Evolutionary conservation across 2,797 vertebrate genomes (phyloP), one percentile per base, ranked within the genome.

Genomic region (Heteromormyrus szaboi): DNA sequence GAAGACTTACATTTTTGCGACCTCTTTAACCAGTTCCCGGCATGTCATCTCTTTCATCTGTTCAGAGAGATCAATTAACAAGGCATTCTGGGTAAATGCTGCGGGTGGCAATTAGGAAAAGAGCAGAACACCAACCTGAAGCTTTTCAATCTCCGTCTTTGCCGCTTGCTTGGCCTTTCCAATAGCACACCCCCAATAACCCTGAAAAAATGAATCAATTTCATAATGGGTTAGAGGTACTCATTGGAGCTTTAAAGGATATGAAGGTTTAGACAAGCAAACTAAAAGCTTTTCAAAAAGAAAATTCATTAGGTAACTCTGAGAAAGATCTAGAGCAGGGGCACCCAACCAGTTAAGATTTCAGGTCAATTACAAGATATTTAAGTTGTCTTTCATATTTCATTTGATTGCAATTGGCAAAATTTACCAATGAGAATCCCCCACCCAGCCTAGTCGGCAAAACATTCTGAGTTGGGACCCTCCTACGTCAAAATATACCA

Each of bases 41-140:
- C 98, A 99, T 1, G 98, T 99, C 98, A 99, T 97, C 1, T 98
- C 98, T 93, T 98, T 99, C 98, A 99, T 99, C 98, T 99, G 94
- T 0, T 3, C 48, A 0, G 25, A 56, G 17, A 53, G 44, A 41
- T 72, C 19, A 79, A 79, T 79, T 79, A 85, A 14, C 14, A 84
- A 9, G 41, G 56, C 17, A 19, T n/a, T 84, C 53, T 62, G 53
- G 33, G 14, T 72, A 79, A 79, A n/a, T 44, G 37, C 37, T 79
- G 72, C 72, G 2, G 17, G 72, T 46, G 72, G 37, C 41, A 79
- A 41, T 79, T 41, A 12, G 37, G 72, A 44, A 79, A 5, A 79
- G 6, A 79, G 29, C 12, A 12, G 65, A 33, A 72, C 65, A 72
- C 90, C 86, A 93, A 99, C 98, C 97, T 98, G 97, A 87, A 99